These are phyloP conservation scores for Vidua chalybeata DNA, from an alignment of 2,113 vertebrate genomes.

Conservation along the genomic window DNA sequence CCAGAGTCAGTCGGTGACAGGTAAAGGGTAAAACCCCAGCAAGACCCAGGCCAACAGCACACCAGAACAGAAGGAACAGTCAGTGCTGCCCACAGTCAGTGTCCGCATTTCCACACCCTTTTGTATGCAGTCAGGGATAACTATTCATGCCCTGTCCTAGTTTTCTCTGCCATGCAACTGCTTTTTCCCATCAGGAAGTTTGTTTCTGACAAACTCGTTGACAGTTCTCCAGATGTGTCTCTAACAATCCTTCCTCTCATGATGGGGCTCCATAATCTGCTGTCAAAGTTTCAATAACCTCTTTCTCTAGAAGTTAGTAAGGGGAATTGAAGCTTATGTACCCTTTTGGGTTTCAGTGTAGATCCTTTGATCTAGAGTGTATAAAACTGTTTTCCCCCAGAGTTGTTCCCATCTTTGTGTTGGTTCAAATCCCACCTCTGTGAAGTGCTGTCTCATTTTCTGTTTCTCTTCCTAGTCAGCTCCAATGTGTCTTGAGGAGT, in stretches of 20 bases:
- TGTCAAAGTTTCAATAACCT: not conserved
- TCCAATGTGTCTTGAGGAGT: not conserved
- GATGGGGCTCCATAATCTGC: not conserved
- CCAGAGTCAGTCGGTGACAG: not conserved
- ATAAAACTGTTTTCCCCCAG: not conserved
- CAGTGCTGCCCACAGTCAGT: not conserved
- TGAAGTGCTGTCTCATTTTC: not conserved
- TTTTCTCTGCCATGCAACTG: not conserved
- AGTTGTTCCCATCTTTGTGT: not conserved
- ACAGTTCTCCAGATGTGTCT: not conserved
- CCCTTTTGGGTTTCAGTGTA: not conserved
- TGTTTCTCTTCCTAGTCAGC: not conserved
- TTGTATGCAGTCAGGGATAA: not conserved
- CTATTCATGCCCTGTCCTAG: not conserved
- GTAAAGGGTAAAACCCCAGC: not conserved
- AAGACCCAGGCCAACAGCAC: not conserved
- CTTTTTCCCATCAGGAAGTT: not conserved
- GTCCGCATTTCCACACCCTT: not conserved
- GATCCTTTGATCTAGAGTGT: not conserved
- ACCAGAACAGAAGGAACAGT: not conserved
- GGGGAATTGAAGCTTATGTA: not conserved
- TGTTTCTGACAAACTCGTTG: not conserved
- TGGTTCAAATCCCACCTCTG: not conserved
- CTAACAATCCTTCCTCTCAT: not conserved
- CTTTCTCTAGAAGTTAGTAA: not conserved